Percentiles rank a stretch among this genome's conserved stretches.
phyloP scores from a whole-genome alignment of 2,888 invertebrate species.

The Panzeria rudis region DNA sequence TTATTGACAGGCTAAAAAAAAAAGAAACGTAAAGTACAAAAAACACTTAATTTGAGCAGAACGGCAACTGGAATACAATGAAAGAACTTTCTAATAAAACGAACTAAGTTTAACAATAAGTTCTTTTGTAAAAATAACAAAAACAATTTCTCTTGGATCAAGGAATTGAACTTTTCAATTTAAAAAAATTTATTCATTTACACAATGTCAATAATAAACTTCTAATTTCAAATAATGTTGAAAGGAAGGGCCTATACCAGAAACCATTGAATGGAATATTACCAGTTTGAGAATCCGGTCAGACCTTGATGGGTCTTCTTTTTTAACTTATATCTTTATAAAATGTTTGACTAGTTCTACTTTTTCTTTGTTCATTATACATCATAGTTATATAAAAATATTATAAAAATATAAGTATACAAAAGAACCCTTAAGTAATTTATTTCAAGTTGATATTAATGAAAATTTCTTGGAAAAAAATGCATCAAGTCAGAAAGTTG shows the following conservation, averaged over 20 bases:
- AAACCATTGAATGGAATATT: background rate
- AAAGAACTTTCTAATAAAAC: background rate
- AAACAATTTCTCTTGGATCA: background rate
- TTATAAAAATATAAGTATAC: background rate
- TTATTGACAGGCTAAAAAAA: constrained; percentile 37
- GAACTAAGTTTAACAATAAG: no score
- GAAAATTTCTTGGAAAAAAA: constrained; percentile 3
- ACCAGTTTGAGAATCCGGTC: background rate
- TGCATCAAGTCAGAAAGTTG: background rate
- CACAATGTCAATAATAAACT: no score
- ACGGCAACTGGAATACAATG: background rate
- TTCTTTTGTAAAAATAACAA: background rate
- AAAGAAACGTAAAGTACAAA: background rate
- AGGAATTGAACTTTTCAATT: background rate
- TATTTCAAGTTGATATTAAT: background rate
- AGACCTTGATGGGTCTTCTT: background rate
- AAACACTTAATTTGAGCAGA: constrained; percentile 43
- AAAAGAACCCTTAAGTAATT: background rate
- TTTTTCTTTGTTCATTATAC: background rate
- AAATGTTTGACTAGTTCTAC: background rate
- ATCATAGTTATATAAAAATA: background rate
- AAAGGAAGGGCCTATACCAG: background rate
- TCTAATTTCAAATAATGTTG: background rate
- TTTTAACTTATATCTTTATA: background rate
- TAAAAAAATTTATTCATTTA: no score